A percentile compares a stretch with the other conserved stretches of the same genome.
phyloP scores from a whole-genome alignment of 2,113 vertebrate species.

The Serilophus lunatus region DNA sequence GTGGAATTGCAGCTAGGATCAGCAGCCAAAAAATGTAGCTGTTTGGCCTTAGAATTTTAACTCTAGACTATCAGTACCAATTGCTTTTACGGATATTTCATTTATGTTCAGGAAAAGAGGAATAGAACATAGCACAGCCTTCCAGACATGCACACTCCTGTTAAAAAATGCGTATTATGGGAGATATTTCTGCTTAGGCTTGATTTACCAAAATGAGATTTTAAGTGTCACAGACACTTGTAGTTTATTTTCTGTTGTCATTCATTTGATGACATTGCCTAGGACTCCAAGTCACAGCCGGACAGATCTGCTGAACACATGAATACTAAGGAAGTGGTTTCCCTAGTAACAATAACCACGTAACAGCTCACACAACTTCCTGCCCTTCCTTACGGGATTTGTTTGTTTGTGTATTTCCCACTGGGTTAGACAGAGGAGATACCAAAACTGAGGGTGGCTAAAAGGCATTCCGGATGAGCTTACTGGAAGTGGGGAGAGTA shows the following conservation, averaged over 20 bases:
- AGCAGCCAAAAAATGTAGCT: neutral
- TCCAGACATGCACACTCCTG: neutral
- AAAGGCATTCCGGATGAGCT: neutral
- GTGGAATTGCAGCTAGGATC: neutral
- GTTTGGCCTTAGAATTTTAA: neutral
- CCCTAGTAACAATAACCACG: conserved; percentile 75
- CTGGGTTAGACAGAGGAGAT: conserved; percentile 33
- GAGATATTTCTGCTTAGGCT: neutral
- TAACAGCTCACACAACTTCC: conserved; percentile 58
- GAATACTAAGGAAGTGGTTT: conserved; percentile 77
- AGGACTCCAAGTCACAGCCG: conserved; percentile 17
- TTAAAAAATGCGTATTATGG: neutral
- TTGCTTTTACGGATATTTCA: neutral
- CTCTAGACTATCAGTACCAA: neutral
- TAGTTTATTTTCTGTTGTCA: neutral
- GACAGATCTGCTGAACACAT: conserved; percentile 62
- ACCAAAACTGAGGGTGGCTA: conserved; percentile 8
- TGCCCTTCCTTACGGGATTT: conserved; percentile 60
- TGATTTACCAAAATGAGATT: neutral
- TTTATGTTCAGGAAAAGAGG: neutral
- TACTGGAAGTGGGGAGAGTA: neutral
- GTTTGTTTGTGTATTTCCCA: conserved; percentile 62
- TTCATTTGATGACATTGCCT: conserved; percentile 28
- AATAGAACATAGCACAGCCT: neutral
- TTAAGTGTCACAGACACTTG: neutral